Evolutionary conservation across 2,113 vertebrate genomes (phyloP).

Genomic region (Phylloscopus trochiloides): DNA sequence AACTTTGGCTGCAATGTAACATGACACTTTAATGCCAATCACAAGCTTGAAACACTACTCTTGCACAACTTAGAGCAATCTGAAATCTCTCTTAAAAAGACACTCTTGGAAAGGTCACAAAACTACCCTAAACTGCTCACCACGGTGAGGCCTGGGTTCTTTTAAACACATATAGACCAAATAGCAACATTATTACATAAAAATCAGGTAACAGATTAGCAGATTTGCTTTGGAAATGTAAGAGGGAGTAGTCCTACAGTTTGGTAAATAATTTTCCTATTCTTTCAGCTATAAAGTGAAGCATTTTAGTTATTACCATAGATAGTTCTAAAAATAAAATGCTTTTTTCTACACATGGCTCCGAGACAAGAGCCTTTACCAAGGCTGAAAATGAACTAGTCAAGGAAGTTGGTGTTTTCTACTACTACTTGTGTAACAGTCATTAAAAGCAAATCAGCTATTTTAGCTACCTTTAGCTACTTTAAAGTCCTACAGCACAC

Average conservation of each 20-base stretch:
- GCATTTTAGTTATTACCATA: not conserved
- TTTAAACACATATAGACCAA: conserved; percentile 33
- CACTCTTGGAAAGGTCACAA: not conserved
- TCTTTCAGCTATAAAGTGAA: not conserved
- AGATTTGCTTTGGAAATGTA: not conserved
- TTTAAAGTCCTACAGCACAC: not conserved
- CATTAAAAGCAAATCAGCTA: not conserved
- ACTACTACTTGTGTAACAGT: not conserved
- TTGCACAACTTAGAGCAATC: not conserved
- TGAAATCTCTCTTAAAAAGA: not conserved
- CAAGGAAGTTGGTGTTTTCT: not conserved
- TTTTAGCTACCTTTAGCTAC: not conserved
- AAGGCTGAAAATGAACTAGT: not conserved
- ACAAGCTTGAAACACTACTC: not conserved
- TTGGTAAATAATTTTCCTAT: not conserved
- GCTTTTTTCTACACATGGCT: not conserved
- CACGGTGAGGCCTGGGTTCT: not conserved
- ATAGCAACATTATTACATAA: not conserved
- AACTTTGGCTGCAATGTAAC: not conserved
- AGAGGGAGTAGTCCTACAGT: not conserved
- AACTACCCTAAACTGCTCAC: not conserved
- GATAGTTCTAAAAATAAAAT: not conserved
- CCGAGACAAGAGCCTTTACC: not conserved
- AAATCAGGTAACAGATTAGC: not conserved
- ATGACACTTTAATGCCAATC: not conserved